phyloP scores from a whole-genome alignment of 2,888 invertebrate genomes.

The Lepidochitona cinerea region DNA sequence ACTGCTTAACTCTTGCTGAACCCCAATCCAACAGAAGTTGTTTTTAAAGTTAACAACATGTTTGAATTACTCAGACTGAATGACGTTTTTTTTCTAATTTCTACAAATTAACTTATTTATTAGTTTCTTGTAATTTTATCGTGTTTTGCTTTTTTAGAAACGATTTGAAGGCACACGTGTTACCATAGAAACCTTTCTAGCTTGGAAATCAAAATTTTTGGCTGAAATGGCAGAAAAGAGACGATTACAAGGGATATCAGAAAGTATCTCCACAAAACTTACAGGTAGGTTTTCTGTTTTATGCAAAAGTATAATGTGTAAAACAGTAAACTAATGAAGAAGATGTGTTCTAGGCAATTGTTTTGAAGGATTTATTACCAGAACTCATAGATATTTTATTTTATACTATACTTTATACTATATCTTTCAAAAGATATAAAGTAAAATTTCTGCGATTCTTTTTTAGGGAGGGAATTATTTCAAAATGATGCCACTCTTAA shows the following conservation, averaged over 20 bases:
- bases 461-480: constrained; percentile 89
- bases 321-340: background rate
- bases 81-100: no score
- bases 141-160: constrained; percentile 76
- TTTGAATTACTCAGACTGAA: no score
- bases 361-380: no score
- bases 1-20: no score
- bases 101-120: no score
- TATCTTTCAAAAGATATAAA: no score
- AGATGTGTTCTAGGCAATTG: no score
- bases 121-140: background rate
- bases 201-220: constrained; percentile 95
- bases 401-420: no score
- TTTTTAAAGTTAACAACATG: no score
- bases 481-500: constrained; percentile 92
- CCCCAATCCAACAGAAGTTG: no score
- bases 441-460: constrained; percentile 7
- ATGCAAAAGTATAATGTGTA: background rate
- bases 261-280: constrained; percentile 80
- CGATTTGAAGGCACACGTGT: constrained; percentile 96
- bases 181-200: constrained; percentile 93
- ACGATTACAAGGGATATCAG: constrained; percentile 49
- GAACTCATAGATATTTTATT: no score
- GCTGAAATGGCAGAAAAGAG: constrained; percentile 82
- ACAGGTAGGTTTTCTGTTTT: constrained; percentile 73